Percentiles rank a stretch among this genome's conserved stretches.
phyloP scores from a whole-genome alignment of 2,797 vertebrate species.

The Orestias chungarensis region DNA sequence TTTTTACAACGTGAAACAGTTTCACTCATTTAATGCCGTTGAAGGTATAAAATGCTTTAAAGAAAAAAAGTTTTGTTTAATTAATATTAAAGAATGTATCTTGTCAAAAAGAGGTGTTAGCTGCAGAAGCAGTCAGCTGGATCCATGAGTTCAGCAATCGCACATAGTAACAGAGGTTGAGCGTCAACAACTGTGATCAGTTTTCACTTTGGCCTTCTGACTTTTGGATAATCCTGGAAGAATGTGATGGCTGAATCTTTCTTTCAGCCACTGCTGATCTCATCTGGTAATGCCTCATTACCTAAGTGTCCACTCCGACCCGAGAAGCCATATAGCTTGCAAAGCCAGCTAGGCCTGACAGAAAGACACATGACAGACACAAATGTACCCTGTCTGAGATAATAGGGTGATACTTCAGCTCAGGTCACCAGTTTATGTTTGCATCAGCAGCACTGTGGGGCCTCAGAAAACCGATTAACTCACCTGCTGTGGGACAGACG shows the following conservation, averaged over 20 bases:
- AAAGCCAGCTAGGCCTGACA: constrained; percentile 18
- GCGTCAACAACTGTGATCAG: constrained; percentile 28
- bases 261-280: constrained; percentile 34
- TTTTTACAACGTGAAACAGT: too few species aligned
- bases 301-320: constrained; percentile 46
- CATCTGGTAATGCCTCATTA: constrained; percentile 64
- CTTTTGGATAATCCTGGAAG: constrained; percentile 21
- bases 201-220: constrained; percentile 23
- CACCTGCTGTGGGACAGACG: neutral
- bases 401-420: constrained; percentile 22
- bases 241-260: neutral
- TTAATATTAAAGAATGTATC: neutral
- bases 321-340: constrained; percentile 30
- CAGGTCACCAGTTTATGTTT: constrained; percentile 36
- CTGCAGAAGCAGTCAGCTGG: constrained; percentile 6
- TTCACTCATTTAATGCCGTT: neutral
- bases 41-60: neutral
- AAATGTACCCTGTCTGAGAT: constrained; percentile 12
- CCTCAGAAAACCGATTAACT: constrained; percentile 30
- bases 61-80: neutral
- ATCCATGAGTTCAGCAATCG: neutral
- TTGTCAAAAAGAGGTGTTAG: neutral
- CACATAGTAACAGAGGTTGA: constrained; percentile 11
- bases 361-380: constrained; percentile 30
- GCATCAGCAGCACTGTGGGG: constrained; percentile 22